Conservation (phyloP, 2,113 vertebrate genomes). For the Nothocercus julius region DNA sequence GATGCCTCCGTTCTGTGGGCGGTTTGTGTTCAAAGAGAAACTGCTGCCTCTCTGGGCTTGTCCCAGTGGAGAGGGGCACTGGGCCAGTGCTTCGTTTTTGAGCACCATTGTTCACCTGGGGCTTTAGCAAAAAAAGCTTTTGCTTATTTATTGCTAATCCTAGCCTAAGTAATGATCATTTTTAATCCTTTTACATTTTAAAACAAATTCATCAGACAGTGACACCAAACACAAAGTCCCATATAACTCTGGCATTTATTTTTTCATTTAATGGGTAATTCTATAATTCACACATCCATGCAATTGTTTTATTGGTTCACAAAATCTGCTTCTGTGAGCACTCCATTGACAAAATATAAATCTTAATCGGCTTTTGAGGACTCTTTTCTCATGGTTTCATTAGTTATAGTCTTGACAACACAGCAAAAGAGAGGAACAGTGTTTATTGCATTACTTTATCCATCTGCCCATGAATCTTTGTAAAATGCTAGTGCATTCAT, state of each 20-base stretch:
- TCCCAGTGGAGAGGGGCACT: slow-evolving; percentile 77
- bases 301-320: slow-evolving; percentile 49
- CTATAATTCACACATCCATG: slow-evolving; percentile 36
- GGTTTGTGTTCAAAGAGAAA: slow-evolving; percentile 72
- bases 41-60: slow-evolving; percentile 46
- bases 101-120: slow-evolving; percentile 78
- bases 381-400: slow-evolving; percentile 17
- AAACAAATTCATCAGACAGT: slow-evolving; percentile 69
- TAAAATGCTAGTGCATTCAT: neutral
- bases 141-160: slow-evolving; percentile 75
- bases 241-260: slow-evolving; percentile 44
- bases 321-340: slow-evolving; percentile 38
- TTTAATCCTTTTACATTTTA: slow-evolving; percentile 66
- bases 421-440: neutral
- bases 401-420: slow-evolving; percentile 43
- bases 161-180: slow-evolving; percentile 66
- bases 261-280: slow-evolving; percentile 59
- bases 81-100: slow-evolving; percentile 77
- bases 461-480: neutral
- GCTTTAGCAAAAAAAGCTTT: slow-evolving; percentile 67
- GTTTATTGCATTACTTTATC: slow-evolving; percentile 27
- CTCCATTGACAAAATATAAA: slow-evolving; percentile 56
- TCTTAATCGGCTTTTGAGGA: slow-evolving; percentile 6
- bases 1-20: slow-evolving; percentile 18
- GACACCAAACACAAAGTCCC: slow-evolving; percentile 33